phyloP scores from a whole-genome alignment of 92 coral and sea anemone species.

The Epizoanthus stellaris region DNA sequence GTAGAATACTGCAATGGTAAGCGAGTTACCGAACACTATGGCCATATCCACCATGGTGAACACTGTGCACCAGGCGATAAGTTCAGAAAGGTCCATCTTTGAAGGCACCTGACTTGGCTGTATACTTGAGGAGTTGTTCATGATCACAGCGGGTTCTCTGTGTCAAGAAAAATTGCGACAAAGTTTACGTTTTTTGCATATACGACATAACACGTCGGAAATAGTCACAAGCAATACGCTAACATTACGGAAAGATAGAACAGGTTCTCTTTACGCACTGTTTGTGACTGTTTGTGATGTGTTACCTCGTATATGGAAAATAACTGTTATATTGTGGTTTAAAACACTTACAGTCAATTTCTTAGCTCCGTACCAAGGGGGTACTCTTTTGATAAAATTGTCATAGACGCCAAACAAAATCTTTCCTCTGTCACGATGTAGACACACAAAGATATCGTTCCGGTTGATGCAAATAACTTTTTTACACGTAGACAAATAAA shows the following conservation, averaged over 20 bases:
- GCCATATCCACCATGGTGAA: conserved; percentile 69
- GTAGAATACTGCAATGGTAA: conserved; percentile 76
- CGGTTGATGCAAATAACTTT: not conserved
- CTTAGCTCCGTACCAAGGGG: too few species aligned
- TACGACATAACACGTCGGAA: not conserved
- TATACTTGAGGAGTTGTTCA: conserved; percentile 68
- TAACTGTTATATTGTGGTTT: too few species aligned
- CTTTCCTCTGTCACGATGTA: not conserved
- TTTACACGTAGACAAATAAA: not conserved
- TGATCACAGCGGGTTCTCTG: conserved; percentile 11
- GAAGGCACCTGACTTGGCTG: not conserved
- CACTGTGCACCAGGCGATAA: conserved; percentile 77
- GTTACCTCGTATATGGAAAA: too few species aligned
- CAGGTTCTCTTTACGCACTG: too few species aligned
- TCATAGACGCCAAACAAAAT: not conserved
- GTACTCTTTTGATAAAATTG: too few species aligned
- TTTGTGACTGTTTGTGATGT: too few species aligned
- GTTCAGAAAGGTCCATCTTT: conserved; percentile 59
- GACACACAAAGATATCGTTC: not conserved
- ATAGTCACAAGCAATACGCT: too few species aligned
- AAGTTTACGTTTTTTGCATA: not conserved
- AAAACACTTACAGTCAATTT: too few species aligned
- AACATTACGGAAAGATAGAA: too few species aligned
- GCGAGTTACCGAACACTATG: conserved; percentile 77
- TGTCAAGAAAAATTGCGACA: not conserved